A percentile compares a stretch with the other conserved stretches of the same genome.
Conservation (phyloP, 2,888 invertebrate species). For the Scaptomyza flava region DNA sequence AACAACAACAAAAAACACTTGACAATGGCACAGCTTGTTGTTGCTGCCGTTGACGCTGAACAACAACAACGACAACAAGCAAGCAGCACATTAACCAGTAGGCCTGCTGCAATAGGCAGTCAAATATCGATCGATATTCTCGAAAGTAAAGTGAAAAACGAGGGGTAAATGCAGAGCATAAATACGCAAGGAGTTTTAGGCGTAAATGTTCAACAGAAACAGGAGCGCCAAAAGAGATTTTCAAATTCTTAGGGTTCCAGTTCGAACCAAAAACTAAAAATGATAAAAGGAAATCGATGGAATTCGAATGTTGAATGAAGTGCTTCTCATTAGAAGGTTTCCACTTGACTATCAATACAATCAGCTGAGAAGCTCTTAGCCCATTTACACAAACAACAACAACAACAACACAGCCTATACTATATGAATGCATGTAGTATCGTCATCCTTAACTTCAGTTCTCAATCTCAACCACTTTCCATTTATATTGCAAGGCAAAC, state of each 20-base stretch:
- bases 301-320: background rate
- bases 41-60: slow-evolving; percentile 47
- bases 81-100: slow-evolving; percentile 27
- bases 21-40: slow-evolving; percentile 29
- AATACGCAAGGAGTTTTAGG: background rate
- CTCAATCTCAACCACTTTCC: slow-evolving; percentile 18
- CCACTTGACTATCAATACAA: background rate
- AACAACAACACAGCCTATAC: too few relatives aligned
- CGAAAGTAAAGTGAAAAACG: slow-evolving; percentile 33
- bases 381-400: too few relatives aligned
- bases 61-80: slow-evolving; percentile 31
- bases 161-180: background rate
- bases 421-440: background rate
- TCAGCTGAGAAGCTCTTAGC: too few relatives aligned
- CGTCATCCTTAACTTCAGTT: slow-evolving; percentile 7
- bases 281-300: too few relatives aligned
- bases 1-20: slow-evolving; percentile 42
- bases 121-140: slow-evolving; percentile 76
- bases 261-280: too few relatives aligned
- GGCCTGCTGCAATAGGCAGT: slow-evolving; percentile 53
- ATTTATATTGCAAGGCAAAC: slow-evolving; percentile 18
- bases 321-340: background rate
- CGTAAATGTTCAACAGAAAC: background rate
- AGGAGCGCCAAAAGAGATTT: too few relatives aligned
- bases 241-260: too few relatives aligned